These are phyloP conservation scores for Catostomus latipinnis DNA, from an alignment of 2,797 vertebrate genomes.

Conservation along the genomic window DNA sequence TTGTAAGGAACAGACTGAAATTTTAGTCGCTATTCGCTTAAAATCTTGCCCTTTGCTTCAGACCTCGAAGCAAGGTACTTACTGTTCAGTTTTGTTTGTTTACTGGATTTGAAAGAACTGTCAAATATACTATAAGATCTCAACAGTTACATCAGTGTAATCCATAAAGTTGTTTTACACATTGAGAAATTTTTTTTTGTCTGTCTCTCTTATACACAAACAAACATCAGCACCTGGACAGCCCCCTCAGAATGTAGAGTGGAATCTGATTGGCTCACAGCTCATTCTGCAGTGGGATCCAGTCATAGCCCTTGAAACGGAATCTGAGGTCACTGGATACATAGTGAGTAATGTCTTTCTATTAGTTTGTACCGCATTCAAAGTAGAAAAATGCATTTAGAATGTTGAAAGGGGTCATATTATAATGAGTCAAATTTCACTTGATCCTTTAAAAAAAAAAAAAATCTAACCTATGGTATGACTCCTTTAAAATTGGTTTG, in stretches of 20 bases:
- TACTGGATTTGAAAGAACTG: background rate
- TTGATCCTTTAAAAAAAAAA: too few species aligned
- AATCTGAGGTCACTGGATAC: conserved; percentile 93
- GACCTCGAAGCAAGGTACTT: too few species aligned
- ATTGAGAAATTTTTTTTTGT: conserved; percentile 1
- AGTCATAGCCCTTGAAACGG: conserved; percentile 88
- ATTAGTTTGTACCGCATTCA: background rate
- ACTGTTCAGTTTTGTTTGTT: background rate
- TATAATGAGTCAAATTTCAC: too few species aligned
- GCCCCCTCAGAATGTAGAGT: conserved; percentile 89
- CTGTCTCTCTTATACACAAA: background rate
- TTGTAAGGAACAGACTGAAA: too few species aligned
- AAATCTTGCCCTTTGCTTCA: too few species aligned
- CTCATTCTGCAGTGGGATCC: conserved; percentile 92
- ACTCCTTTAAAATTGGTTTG: too few species aligned
- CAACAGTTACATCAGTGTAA: background rate
- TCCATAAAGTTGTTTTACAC: background rate
- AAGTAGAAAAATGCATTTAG: background rate
- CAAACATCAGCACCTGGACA: conserved; percentile 83
- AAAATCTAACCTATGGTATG: too few species aligned
- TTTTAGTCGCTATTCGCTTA: too few species aligned
- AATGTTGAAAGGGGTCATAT: background rate
- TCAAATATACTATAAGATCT: background rate
- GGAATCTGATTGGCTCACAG: conserved; percentile 90
- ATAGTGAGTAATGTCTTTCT: conserved; percentile 77